Evolutionary conservation across 1,140 invertebrate genomes (phyloP), one percentile per base, ranked within the genome.

Genomic region (Drosophila jambulina): DNA sequence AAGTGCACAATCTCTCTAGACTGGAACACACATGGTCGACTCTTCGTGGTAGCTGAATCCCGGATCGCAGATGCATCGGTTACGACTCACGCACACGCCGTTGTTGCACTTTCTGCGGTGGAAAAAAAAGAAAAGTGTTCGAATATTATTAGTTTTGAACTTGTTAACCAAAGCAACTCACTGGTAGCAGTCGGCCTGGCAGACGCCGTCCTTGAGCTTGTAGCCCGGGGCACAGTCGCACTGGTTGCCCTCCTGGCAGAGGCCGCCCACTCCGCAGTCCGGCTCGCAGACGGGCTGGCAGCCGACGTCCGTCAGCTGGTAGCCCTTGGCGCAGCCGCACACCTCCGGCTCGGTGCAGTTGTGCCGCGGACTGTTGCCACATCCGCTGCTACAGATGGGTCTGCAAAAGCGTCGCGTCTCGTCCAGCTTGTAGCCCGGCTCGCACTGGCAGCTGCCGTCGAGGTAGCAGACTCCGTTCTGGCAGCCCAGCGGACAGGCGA

Each of bases 351-450:
- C 88, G 15, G 88, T 93, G 67, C 92, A 93, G 65, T 93, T 93
- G 51, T 92, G 87, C 0, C 82, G 56, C 4, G 57, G 57, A 60
- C 82, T 92, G 27, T 25, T 74, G 29, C 77, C 86, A 64, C 94
- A 94, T 3, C 71, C 77, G 8, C 80, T 78, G 23, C 87, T 81
- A 71, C 94, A 95, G 19, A 92, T 82, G 13, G 94, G 94, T 25
- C 85, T 72, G 70, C 94, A 94, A 45, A 85, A 93, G 59, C 91
- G 84, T 0, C 86, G 72, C 63, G 93, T 93, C 40, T 85, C 74
- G 69, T 95, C 94, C 60, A 95, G 82, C 40, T 92, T 94, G 85
- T 94, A 96, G 4, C 96, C 96, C 8, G 93, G 85, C 60, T 94
- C 94, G 82, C 96, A 96, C 5, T 94, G 92, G 84, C 96, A 95